Base-by-base conservation (phyloP, 2,113 vertebrate genomes). In the Callocephalon fimbriatum region DNA sequence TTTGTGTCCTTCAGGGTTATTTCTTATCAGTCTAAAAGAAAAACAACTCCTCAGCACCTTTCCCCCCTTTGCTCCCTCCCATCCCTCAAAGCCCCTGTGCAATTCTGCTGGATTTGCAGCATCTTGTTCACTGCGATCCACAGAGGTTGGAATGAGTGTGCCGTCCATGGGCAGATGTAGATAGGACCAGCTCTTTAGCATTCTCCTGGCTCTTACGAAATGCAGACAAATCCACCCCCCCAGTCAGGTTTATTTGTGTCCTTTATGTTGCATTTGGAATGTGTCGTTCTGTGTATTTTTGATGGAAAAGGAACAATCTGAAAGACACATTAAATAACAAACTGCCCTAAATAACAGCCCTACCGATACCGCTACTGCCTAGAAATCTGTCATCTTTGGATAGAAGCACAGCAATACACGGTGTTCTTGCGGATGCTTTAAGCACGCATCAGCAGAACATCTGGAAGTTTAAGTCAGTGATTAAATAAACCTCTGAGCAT, bases 101-200 rank as follows among this genome's bases (percentile, higher is more conserved):
- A 20, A 23, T 63, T 45, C 63, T 29, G 27, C 25, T 62, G 88
- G 63, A 18, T 76, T 56, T 42, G 22, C 37, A 84, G 74, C 29
- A 10, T 7, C n/a, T 48, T 11, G 26, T 26, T 53, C 51, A 0
- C 27, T 2, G 10, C 1, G 1, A 31, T 16, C 72, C 32, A 2
- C 18, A 51, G 56, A 29, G 74, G 45, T 9, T 19, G 6, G 51
- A 54, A 23, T 1, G 35, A 71, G 20, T 0, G 14, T 7, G 56
- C 12, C 29, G 40, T 27, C 68, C 76, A 56, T 6, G 50, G 72
- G 78, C 62, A 66, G 77, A 23, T 59, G 35, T 31, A 35, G 56
- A 2, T 12, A 27, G 56, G 38, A 37, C 3, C 45, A 14, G 16
- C 27, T 71, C 13, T 42, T 66, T 58, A 20, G 62, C 70, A 13